phyloP scores from a whole-genome alignment of 2,888 invertebrate genomes.

The Zhengitettix transpicula region DNA sequence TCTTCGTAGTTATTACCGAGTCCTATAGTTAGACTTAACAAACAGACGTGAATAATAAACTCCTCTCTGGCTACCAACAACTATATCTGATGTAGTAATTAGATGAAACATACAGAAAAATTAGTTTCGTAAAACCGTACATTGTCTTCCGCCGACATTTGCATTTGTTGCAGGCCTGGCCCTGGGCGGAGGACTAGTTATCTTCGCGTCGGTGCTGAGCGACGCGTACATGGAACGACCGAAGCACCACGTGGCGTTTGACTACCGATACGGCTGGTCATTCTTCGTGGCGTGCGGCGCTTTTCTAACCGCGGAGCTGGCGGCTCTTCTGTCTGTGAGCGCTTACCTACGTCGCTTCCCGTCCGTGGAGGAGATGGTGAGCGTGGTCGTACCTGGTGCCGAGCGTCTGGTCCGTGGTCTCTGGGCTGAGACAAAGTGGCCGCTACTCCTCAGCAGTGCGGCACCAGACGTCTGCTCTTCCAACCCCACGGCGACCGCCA shows the following conservation, averaged over 20 bases:
- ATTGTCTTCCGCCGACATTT: neutral
- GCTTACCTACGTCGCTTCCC: slow-evolving; percentile 41
- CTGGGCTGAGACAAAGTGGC: slow-evolving; percentile 23
- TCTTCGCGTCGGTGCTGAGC: slow-evolving; percentile 40
- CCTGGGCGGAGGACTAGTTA: slow-evolving; percentile 39
- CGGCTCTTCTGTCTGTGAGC: slow-evolving; percentile 37
- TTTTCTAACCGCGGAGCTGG: slow-evolving; percentile 38
- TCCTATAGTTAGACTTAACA: no score
- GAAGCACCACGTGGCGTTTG: slow-evolving; percentile 6
- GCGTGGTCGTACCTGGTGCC: slow-evolving; percentile 40
- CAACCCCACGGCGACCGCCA: slow-evolving; percentile 16
- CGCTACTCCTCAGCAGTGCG: slow-evolving; percentile 27
- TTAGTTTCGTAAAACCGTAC: no score
- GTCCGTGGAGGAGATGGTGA: slow-evolving; percentile 43
- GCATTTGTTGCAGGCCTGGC: slow-evolving; percentile 31
- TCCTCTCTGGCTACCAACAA: no score
- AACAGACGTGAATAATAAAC: no score
- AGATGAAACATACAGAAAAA: no score
- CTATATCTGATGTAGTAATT: no score
- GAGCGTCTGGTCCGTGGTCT: slow-evolving; percentile 30
- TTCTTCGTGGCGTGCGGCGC: slow-evolving; percentile 41
- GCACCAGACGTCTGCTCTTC: slow-evolving; percentile 31
- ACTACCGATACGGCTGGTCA: slow-evolving; percentile 44
- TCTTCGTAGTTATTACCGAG: no score
- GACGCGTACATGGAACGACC: slow-evolving; percentile 35